Evolutionary conservation across 1,140 invertebrate genomes (phyloP), one percentile per base, ranked within the genome.

Genomic region (Hydropsyche tenuis): DNA sequence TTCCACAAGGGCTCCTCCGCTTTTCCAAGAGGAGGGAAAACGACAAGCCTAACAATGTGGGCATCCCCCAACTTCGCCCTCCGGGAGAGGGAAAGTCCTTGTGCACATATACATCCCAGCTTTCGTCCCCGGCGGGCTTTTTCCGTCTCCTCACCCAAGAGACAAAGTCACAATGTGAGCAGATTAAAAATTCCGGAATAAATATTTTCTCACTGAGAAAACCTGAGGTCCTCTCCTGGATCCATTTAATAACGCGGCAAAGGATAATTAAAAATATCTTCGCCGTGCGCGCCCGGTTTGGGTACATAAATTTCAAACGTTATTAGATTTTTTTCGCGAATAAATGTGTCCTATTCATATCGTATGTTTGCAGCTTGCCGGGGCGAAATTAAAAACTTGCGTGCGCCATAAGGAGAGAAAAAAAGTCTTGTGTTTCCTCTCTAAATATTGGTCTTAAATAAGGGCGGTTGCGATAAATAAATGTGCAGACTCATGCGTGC

Each of bases 161-260:
- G 56, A 63, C 56, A 65, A 66, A 65, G 65, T 73, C 60, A 53
- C 63, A 63, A 25, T 53, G 71, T 48, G 64, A 73, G 53, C 48
- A 73, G 71, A 73, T 73, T 73, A 73, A 73, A 73, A 73, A 73
- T 73, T 73, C 71, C 71, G 63, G 23, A 73, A 65, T 73, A 73
- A 73, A 73, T 73, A 73, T 73, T 73, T 73, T 42, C 71, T 72
- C 60, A 22, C 60, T 46, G 53, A 45, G 22, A 56, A 56, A 56
- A 56, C 16, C 6, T 22, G 22, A 56, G 11, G 23, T 20, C 14
- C 37, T 60, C 56, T 18, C 5, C 20, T 14, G 4, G 56, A 60
- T 60, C 20, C 56, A 9, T 60, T 60, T 60, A 60, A 73, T 73
- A 73, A 65, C 65, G 65, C 65, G 62, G 48, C 51, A 46, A 51